Evolutionary conservation across 1,140 invertebrate genomes (phyloP).

Genomic region (Pseudomyrmex concolor): DNA sequence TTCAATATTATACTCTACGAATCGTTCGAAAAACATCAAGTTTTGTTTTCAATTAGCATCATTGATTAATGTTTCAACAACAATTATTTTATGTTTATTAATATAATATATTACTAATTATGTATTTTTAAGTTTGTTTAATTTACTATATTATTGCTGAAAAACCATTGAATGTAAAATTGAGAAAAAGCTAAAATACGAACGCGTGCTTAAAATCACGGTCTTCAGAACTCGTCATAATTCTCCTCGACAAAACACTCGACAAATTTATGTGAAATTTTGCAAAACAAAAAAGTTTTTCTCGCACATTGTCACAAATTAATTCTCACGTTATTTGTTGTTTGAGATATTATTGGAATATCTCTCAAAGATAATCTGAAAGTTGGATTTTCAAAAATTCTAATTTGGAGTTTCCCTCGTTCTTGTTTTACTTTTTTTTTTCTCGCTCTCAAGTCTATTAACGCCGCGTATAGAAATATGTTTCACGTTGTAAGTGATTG

Average conservation of each 20-base stretch:
- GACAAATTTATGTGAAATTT: slow-evolving; percentile 17
- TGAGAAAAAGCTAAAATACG: neutral
- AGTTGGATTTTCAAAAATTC: slow-evolving; percentile 22
- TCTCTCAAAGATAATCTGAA: slow-evolving; percentile 1
- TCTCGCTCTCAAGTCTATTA: slow-evolving; percentile 41
- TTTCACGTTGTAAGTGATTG: neutral
- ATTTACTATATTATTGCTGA: neutral
- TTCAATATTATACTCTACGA: slow-evolving; percentile 50
- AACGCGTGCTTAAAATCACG: slow-evolving; percentile 3
- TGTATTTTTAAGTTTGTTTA: neutral
- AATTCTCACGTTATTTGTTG: slow-evolving; percentile 3
- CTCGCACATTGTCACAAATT: neutral
- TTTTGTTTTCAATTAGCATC: neutral
- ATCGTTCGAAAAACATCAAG: slow-evolving; percentile 1
- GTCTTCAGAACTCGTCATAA: slow-evolving; percentile 7
- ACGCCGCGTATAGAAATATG: neutral
- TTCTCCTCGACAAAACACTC: neutral
- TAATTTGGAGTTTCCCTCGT: slow-evolving; percentile 10
- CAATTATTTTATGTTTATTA: too few species aligned
- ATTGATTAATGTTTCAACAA: too few species aligned
- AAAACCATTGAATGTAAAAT: neutral
- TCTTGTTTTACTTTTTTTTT: slow-evolving; percentile 35
- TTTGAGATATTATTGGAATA: neutral
- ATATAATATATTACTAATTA: neutral
- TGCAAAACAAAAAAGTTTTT: slow-evolving; percentile 4